Evolutionary conservation across 2,888 invertebrate genomes (phyloP), one percentile per base, ranked within the genome.

Genomic region (Callyntrura guangdongensis): DNA sequence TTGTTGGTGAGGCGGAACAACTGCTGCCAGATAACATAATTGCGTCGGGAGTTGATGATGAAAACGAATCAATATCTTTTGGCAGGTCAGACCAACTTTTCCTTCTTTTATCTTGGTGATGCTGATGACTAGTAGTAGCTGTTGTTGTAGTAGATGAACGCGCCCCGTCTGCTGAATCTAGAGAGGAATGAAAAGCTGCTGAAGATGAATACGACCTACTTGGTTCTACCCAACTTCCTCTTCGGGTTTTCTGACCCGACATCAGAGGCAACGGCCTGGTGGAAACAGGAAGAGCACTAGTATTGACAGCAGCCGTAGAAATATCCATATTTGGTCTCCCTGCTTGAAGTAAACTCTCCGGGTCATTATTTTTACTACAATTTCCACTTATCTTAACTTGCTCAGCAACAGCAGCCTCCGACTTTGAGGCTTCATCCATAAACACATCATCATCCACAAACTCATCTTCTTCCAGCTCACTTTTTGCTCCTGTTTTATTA

Each of bases 51-150:
- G 86, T 36, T 27, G 87, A 84, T 25, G 82, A 79, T 14, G 74
- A 87, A 53, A 84, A 87, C 67, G 81, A 89, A 89, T 85, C 85
- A 64, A 89, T 79, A 69, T 92, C 92, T 89, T 92, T 92, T 86
- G 93, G 93, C 59, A 93, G 61, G 90, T 92, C 92, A 11, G 93
- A 93, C 93, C 93, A 93, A 83, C 93, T 93, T 83, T 89, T 91
- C 74, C 93, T 85, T 59, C 92, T 77, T 25, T 49, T 89, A 79
- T 93, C 92, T 86, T 91, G 90, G 36, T 64, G 91, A 25, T 36
- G 36, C 36, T 56, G 69, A 27, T 83, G 53, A 83, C 53, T 77
- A 45, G 27, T n/a, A 85, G 69, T 64, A 27, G 59, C 83, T 56
- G 82, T 69, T 17, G 81, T 47, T 27, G 11, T 5, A 64, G 74